Conservation (phyloP, 1,140 invertebrate genomes). For the Musca vetustissima region DNA sequence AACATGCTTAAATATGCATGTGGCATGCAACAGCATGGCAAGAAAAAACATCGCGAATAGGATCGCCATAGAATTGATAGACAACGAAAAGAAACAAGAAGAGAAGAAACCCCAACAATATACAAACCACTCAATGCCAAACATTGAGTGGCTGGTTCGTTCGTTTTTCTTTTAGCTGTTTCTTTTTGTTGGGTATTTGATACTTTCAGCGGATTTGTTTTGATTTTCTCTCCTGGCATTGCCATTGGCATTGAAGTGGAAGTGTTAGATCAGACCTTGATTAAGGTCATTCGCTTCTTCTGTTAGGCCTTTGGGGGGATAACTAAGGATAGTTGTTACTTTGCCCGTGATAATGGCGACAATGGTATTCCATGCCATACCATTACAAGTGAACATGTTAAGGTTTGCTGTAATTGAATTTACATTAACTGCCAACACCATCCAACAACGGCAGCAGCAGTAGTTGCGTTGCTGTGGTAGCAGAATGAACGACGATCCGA, state of each 20-base stretch:
- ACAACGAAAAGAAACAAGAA: constrained; percentile 1
- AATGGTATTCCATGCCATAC: not conserved
- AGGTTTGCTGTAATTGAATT: no score
- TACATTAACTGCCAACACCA: no score
- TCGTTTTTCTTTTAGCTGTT: not conserved
- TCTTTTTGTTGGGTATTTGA: not conserved
- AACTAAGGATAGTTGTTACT: no score
- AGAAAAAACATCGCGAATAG: not conserved
- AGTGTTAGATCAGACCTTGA: constrained; percentile 27
- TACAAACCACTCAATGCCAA: not conserved
- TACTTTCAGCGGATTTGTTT: not conserved
- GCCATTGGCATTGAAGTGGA: constrained; percentile 1
- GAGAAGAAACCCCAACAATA: not conserved
- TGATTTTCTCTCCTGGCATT: not conserved
- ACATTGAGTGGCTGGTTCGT: not conserved
- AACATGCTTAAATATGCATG: constrained; percentile 1
- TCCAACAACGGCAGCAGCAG: no score
- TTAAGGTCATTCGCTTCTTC: constrained; percentile 24
- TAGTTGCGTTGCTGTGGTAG: no score
- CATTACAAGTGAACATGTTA: no score
- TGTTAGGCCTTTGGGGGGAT: not conserved
- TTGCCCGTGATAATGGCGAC: not conserved
- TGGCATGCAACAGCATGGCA: constrained; percentile 2
- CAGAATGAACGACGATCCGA: no score
- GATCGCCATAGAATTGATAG: not conserved